These are phyloP conservation scores for Schmidtea mediterranea DNA, from an alignment of 1,140 invertebrate genomes.

Conservation along the genomic window DNA sequence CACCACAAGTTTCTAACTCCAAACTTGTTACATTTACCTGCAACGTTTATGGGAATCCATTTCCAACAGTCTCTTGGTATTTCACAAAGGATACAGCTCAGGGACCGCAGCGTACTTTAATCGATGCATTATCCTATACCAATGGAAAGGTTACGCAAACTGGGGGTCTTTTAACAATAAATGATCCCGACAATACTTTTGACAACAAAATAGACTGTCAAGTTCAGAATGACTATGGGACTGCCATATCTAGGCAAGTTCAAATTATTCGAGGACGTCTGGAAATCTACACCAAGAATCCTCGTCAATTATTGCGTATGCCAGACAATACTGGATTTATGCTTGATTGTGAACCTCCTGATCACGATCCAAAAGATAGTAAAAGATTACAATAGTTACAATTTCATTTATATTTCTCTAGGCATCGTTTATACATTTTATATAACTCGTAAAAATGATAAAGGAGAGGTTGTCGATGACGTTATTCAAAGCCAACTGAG, in stretches of 20 bases:
- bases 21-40: conserved; percentile 30
- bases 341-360: neutral
- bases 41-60: conserved; percentile 63
- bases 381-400: neutral
- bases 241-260: conserved; percentile 38
- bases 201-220: conserved; percentile 65
- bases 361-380: neutral
- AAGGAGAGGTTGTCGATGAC: neutral
- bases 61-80: conserved; percentile 64
- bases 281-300: neutral
- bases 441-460: neutral
- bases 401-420: neutral
- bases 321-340: neutral
- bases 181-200: conserved; percentile 40
- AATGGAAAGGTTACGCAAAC: conserved; percentile 53
- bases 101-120: conserved; percentile 14
- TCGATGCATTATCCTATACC: conserved; percentile 35
- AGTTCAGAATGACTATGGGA: conserved; percentile 59
- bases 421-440: neutral
- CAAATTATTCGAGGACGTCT: neutral
- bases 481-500: neutral
- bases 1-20: neutral
- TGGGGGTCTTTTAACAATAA: conserved; percentile 63
- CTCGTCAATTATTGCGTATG: neutral
- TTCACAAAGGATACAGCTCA: conserved; percentile 32